Percentiles rank a stretch among this genome's conserved stretches.
Evolutionary conservation across 2,113 vertebrate genomes (phyloP).

Genomic region (Nanorana parkeri): DNA sequence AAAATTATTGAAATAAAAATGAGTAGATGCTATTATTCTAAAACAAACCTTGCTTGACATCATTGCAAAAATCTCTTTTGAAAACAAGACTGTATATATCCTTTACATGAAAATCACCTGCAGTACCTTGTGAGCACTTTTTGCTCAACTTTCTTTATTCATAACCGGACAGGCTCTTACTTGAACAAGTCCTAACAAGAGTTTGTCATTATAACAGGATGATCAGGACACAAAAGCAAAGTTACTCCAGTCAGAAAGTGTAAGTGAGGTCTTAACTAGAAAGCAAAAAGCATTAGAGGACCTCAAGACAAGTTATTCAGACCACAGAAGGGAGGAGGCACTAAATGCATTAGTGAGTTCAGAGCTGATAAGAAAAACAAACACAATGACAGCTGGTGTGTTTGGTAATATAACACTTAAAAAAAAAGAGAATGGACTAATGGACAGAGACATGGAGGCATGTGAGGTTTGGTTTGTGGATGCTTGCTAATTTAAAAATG

Average conservation of each 20-base stretch:
- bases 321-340: background rate
- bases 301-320: background rate
- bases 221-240: background rate
- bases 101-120: too few relatives aligned
- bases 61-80: too few relatives aligned
- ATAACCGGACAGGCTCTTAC: background rate
- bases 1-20: too few relatives aligned
- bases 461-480: background rate
- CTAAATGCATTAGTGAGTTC: constrained; percentile 27
- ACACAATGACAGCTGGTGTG: constrained; percentile 10
- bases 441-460: background rate
- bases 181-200: background rate
- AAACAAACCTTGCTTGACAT: too few relatives aligned
- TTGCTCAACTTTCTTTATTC: background rate
- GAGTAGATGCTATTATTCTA: too few relatives aligned
- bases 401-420: constrained; percentile 17
- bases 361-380: constrained; percentile 37
- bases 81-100: too few relatives aligned
- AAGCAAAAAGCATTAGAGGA: background rate
- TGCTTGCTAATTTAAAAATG: background rate
- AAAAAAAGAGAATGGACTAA: background rate
- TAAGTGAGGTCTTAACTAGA: background rate
- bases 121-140: background rate
- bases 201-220: background rate
- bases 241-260: background rate